Evolutionary conservation across 1,140 invertebrate species (phyloP), one percentile per base, ranked within the genome.

Genomic region (Aleiodes sp.): DNA sequence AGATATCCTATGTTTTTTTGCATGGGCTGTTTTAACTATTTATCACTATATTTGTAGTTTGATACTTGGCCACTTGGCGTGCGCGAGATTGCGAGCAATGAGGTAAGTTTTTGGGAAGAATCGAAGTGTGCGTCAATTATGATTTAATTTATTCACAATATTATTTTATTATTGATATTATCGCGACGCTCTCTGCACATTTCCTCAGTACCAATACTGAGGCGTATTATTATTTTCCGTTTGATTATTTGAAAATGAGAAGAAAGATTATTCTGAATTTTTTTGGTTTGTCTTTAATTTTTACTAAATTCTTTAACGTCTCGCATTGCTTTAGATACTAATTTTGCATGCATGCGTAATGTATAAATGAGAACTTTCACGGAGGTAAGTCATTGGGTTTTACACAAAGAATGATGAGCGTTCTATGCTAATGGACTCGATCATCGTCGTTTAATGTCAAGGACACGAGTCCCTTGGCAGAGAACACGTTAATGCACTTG

Each of bases 61-160:
- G 80, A 80, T 77, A 75, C 70, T 78, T 72, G 79, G 77, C 75
- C 78, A 76, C 56, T 77, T 75, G 77, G 72, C 73, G 74, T 68
- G 73, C 73, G 71, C 74, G 77, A 82, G 71, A 71, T 78, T 77
- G 73, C 76, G 71, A 80, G 75, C 73, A 70, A 76, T 68, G 78
- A 83, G 80, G 80, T 82, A 84, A 83, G 81, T 83, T 82, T 77
- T 77, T 78, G 76, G 76, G 69, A 75, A 76, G 72, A 63, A 69
- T 35, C 46, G 31, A 16, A 24, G 46, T 52, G 46, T 52, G 46
- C 46, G 46, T 52, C 9, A 37, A 71, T 69, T 43, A 70, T 66
- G 26, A 29, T 43, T 70, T 70, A 6, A 16, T 43, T 2, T 16
- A 16, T 43, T 43, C 4, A 21, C 21, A 16, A 16, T 39, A 6